Evolutionary conservation across 2,797 vertebrate species (phyloP), one percentile per base, ranked within the genome.

Genomic region (Rhinella marina): DNA sequence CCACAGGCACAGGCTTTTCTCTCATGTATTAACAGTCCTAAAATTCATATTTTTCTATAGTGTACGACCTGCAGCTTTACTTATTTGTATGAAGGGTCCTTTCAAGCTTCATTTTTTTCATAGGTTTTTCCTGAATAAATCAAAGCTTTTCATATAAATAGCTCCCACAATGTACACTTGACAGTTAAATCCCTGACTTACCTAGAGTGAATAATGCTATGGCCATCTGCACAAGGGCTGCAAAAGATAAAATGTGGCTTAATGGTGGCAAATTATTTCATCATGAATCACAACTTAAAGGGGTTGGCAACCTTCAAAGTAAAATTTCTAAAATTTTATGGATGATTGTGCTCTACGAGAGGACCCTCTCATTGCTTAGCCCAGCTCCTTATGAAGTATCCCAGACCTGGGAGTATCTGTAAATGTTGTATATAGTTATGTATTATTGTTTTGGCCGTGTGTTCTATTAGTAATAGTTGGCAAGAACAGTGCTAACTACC

Each of bases 1-100:
- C 76, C 17, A 50, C 82, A 72, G 76, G 87, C 62, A 59, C n/a
- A 62, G 23, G 27, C 76, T 85, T 77, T 79, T 64, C 50, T 32
- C 41, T 29, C 82, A 70, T 32, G 16, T 68, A 80, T 61, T 72
- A 85, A 64, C 52, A 52, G 54, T 62, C 52, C 76, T 81, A 50
- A 52, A 52, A 52, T n/a, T 48, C 32, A 11, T 57, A 54, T 81
- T 41, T 75, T 75, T 80, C n/a, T 61, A 54, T 88, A 52, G 29
- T 68, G 52, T 50, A 27, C 79, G 66, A 88, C 61, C 82, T 64
- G 52, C 29, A 50, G 62, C 54, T 59, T 57, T 29, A 14, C 52
- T 80, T 59, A 85, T 81, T 80, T 75, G 41, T 73, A 84, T 25
- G 32, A 80, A 68, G 56, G 50, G 16, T 13, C 73, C 62, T 7